Conservation (phyloP, 1,140 invertebrate species). For the Caenorhabditis briggsae region DNA sequence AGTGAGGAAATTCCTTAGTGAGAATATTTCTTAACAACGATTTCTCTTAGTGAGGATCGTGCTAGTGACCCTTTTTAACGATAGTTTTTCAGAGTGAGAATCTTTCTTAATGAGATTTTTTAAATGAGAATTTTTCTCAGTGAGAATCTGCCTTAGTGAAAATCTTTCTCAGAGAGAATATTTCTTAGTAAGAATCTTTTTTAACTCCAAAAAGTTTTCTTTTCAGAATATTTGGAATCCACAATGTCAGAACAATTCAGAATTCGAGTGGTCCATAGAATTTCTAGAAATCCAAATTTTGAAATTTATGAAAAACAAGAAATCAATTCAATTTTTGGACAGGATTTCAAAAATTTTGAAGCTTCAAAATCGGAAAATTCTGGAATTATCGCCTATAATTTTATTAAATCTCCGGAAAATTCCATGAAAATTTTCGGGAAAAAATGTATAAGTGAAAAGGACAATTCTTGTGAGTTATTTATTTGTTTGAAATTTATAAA, state of each 20-base stretch:
- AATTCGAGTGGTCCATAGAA: background rate
- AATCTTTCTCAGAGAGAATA: no score
- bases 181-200: background rate
- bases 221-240: conserved; percentile 6
- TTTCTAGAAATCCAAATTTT: background rate
- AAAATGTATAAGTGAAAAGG: conserved; percentile 4
- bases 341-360: conserved; percentile 33
- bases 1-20: no score
- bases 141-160: no score
- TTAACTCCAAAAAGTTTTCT: background rate
- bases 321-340: conserved; percentile 22
- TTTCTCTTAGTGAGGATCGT: no score
- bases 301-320: background rate
- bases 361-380: background rate
- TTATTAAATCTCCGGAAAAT: background rate
- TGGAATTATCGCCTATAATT: conserved; percentile 9
- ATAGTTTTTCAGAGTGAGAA: no score
- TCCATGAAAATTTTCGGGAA: background rate
- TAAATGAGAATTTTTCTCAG: background rate
- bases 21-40: no score
- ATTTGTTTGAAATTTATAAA: background rate
- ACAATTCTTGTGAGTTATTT: conserved; percentile 1
- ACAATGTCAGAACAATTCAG: background rate
- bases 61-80: no score
- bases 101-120: no score